phyloP scores from a whole-genome alignment of 2,113 vertebrate genomes.

The Cercopithecus mona region DNA sequence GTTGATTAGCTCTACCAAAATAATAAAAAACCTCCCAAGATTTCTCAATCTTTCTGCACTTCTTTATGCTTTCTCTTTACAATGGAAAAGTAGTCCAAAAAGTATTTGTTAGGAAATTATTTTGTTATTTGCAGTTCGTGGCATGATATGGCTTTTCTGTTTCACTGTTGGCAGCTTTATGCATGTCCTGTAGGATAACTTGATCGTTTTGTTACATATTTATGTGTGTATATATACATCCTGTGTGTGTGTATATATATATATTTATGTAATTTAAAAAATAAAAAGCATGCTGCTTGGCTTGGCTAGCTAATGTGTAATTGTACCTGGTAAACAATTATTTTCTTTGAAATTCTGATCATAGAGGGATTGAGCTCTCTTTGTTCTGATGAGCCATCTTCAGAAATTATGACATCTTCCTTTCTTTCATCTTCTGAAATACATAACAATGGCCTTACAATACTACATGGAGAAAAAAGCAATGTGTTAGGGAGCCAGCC shows the following conservation, averaged over 20 bases:
- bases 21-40: background rate
- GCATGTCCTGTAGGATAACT: constrained; percentile 63
- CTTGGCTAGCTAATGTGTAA: constrained; percentile 61
- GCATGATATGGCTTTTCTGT: constrained; percentile 68
- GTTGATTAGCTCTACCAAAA: background rate
- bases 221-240: constrained; percentile 7
- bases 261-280: background rate
- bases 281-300: constrained; percentile 78
- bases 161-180: constrained; percentile 26
- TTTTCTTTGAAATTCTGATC: constrained; percentile 64
- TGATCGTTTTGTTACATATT: background rate
- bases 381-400: constrained; percentile 57
- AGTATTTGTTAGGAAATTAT: background rate
- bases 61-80: constrained; percentile 29
- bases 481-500: constrained; percentile 38
- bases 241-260: background rate
- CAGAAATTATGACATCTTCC: constrained; percentile 67
- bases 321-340: constrained; percentile 64
- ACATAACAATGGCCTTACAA: constrained; percentile 67
- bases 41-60: background rate
- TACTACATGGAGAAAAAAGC: constrained; percentile 76
- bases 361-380: constrained; percentile 48
- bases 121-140: constrained; percentile 42
- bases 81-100: constrained; percentile 3
- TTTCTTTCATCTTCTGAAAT: constrained; percentile 69